These are phyloP conservation scores for Lycodopsis pacificus DNA, from an alignment of 2,797 vertebrate genomes.

Conservation along the genomic window DNA sequence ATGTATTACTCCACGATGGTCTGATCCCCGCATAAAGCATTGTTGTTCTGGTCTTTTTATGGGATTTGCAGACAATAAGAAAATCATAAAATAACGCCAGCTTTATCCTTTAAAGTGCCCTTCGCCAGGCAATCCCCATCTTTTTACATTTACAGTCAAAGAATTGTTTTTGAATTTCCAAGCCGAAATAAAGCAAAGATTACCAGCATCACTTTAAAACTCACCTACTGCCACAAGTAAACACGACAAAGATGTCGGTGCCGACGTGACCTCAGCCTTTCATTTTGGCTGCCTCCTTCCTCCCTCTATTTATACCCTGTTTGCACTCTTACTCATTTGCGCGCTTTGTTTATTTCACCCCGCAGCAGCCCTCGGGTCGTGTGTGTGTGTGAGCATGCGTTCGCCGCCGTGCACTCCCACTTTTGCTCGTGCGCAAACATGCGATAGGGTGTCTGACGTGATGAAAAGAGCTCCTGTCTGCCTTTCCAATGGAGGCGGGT, in stretches of 20 bases:
- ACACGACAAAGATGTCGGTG: background rate
- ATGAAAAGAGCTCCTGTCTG: slow-evolving; percentile 22
- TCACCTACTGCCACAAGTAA: background rate
- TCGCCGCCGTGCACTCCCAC: background rate
- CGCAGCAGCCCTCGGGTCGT: slow-evolving; percentile 28
- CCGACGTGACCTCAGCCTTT: slow-evolving; percentile 19
- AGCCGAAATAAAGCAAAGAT: background rate
- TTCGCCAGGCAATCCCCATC: background rate
- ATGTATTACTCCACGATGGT: background rate
- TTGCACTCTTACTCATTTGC: slow-evolving; percentile 47
- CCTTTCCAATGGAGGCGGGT: slow-evolving; percentile 36
- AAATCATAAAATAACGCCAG: background rate
- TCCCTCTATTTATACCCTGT: slow-evolving; percentile 29
- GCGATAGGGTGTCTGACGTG: slow-evolving; percentile 13
- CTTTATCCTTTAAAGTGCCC: background rate
- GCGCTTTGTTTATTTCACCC: slow-evolving; percentile 49
- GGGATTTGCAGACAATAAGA: background rate
- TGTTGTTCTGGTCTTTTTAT: background rate
- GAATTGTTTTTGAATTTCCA: background rate
- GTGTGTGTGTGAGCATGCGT: background rate
- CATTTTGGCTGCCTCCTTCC: slow-evolving; percentile 20
- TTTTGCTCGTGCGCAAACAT: slow-evolving; percentile 16
- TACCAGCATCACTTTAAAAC: slow-evolving; percentile 3
- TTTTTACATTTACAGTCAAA: background rate
- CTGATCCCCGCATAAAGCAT: background rate